Percentiles rank a stretch among this genome's conserved stretches.
Evolutionary conservation across 2,797 vertebrate genomes (phyloP).

Genomic region (Botia almorhae): DNA sequence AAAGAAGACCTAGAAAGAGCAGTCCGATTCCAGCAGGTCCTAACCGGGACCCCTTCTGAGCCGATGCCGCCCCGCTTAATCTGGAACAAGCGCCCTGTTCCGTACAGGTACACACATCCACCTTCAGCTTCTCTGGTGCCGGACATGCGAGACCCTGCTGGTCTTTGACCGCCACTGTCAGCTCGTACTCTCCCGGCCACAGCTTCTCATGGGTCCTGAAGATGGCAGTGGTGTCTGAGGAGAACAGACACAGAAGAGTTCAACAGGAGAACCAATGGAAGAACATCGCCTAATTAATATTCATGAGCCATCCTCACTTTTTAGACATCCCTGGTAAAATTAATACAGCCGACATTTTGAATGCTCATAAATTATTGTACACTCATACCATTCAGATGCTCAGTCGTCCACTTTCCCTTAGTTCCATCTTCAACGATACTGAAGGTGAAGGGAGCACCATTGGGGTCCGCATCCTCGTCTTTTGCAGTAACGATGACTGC

Average conservation of each 20-base stretch:
- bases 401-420: conserved; percentile 79
- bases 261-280: too few species aligned
- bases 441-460: conserved; percentile 85
- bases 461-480: conserved; percentile 80
- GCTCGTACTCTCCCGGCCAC: conserved; percentile 69
- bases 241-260: not conserved
- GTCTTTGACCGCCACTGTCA: conserved; percentile 71
- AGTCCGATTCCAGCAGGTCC: conserved; percentile 73
- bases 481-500: conserved; percentile 78
- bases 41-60: conserved; percentile 26
- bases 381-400: conserved; percentile 80
- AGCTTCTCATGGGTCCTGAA: conserved; percentile 57
- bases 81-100: conserved; percentile 54
- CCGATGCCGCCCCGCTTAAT: rapidly evolving
- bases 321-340: too few species aligned
- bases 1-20: conserved; percentile 72
- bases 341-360: too few species aligned
- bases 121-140: conserved; percentile 67
- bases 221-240: conserved; percentile 71
- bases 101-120: conserved; percentile 74
- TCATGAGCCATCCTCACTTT: too few species aligned
- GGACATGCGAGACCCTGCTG: conserved; percentile 69
- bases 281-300: too few species aligned
- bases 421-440: conserved; percentile 74
- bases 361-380: not conserved